phyloP scores from a whole-genome alignment of 2,113 vertebrate genomes.

The Oceanodroma tethys region DNA sequence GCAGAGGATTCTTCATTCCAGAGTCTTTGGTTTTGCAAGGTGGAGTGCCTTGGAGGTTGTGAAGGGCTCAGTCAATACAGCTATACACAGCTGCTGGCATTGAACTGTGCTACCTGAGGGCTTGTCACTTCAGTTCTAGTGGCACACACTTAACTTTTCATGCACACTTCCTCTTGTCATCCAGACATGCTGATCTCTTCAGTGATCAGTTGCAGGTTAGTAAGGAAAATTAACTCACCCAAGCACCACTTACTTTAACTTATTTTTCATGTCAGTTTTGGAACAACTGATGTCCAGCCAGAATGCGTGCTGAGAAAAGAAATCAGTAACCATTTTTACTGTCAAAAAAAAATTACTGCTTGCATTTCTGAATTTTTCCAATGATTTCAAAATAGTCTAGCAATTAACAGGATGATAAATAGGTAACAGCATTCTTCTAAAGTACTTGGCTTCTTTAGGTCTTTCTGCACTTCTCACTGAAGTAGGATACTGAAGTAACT shows the following conservation, averaged over 20 bases:
- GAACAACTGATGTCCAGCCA: not conserved
- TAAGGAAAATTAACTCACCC: not conserved
- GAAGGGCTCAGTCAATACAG: accelerated
- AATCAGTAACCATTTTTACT: not conserved
- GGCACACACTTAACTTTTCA: not conserved
- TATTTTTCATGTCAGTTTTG: not conserved
- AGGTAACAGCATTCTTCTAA: not conserved
- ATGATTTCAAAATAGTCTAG: not conserved
- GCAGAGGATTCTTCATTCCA: not conserved
- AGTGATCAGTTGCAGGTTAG: not conserved
- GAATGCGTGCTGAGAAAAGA: not conserved
- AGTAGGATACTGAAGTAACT: not conserved
- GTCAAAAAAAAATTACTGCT: not conserved
- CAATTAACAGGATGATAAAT: not conserved
- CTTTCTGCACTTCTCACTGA: not conserved
- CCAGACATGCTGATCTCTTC: not conserved
- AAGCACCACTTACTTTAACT: not conserved
- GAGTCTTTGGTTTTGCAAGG: not conserved
- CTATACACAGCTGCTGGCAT: accelerated
- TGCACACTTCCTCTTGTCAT: not conserved
- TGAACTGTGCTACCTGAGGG: not conserved
- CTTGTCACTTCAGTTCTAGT: not conserved
- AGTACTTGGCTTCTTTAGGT: not conserved
- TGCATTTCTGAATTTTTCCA: not conserved
- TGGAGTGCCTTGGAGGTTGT: not conserved